Base-by-base conservation (phyloP, 2,888 invertebrate genomes). In the Ptychoptera contaminata region DNA sequence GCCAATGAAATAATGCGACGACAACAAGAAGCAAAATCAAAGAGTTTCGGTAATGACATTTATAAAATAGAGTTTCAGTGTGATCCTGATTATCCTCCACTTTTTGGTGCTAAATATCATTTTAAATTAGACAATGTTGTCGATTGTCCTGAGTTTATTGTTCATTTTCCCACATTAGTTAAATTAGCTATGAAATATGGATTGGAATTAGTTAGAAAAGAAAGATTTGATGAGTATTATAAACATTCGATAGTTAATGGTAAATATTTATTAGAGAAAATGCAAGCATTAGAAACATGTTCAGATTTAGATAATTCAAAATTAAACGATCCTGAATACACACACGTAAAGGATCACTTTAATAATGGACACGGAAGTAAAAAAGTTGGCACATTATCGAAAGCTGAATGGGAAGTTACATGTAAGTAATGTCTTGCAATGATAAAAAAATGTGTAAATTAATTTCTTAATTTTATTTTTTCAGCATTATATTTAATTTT, bases 61-160 rank as follows among this genome's bases (percentile, higher is more conserved):
- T 90, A 77, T 58, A 75, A 70, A 51, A 79, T 91, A 31, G 74
- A 78, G 50, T 76, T 85, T 53, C 69, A 78, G 44, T 79, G 78
- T 62, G 76, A 82, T 53, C 69, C 72, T 51, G 61, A 68, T 41
- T 73, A 76, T 10, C 77, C 78, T 53, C 88, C 92, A 1, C 65
- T 97, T 15, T 98, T 98, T 70, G 97, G 97, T 36, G 92, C 85
- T 15, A 87, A 90, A 60, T 97, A 97, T 69, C 80, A 92, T 65
- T 99, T 99, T 63, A 81, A 86, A 57, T 69, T 98, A 52, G 92
- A 97, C 59, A 94, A 87, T 34, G 93, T 93, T 8, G 97, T 99
- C 1, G 82, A 99, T 62, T 99, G 98, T 63, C 98, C 98, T 2
- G 98, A 98, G 63, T 99, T 96, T 69, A 71, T 99, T 47, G 93